Evolutionary conservation across 1,140 invertebrate genomes (phyloP).

Genomic region (Thalassaphorura encarpata): DNA sequence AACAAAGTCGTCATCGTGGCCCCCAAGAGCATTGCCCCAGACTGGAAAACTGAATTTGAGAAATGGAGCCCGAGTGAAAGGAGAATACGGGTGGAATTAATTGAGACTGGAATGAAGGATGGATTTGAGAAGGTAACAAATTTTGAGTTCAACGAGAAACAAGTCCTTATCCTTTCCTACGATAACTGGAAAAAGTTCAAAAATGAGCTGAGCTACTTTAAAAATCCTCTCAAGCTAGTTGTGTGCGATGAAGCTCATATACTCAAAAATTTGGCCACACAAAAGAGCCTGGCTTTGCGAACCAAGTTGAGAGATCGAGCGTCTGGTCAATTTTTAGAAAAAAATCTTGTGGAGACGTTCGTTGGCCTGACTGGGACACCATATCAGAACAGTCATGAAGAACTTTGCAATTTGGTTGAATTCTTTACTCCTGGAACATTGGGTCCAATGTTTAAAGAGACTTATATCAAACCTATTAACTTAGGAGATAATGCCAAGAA

Average conservation of each 20-base stretch:
- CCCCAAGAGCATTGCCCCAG: background rate
- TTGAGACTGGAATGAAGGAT: background rate
- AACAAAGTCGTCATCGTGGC: background rate
- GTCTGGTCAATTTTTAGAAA: too few relatives aligned
- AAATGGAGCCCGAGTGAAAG: background rate
- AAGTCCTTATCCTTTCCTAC: background rate
- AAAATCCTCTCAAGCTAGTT: background rate
- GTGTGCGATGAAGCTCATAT: background rate
- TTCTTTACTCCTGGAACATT: slow-evolving; percentile 30
- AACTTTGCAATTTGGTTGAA: background rate
- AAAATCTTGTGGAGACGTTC: background rate
- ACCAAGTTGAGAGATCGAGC: background rate
- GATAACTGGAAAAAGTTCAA: background rate
- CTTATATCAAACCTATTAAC: background rate
- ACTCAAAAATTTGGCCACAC: background rate
- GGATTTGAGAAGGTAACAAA: background rate
- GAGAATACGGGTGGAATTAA: background rate
- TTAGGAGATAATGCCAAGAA: background rate
- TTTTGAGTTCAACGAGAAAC: background rate
- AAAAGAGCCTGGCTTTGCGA: background rate
- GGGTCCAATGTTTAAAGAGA: background rate
- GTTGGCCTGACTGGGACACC: background rate
- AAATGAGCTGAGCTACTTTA: background rate
- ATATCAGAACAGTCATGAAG: background rate
- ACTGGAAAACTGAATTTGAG: background rate